Conservation (phyloP, 1,140 invertebrate species). For the Drosophila funebris region DNA sequence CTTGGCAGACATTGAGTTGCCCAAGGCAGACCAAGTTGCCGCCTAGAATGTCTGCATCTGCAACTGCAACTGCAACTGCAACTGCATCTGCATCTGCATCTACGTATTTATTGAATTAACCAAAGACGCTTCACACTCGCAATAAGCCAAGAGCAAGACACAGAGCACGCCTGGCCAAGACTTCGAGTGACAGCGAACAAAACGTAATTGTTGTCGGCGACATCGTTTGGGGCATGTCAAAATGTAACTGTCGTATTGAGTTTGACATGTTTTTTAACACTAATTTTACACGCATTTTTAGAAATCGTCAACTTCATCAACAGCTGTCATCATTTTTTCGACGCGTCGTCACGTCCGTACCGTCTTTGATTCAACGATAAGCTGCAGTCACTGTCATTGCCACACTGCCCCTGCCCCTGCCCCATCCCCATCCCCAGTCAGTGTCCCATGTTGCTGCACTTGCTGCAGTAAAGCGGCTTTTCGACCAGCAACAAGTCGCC, state of each 20-base stretch:
- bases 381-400: slow-evolving; percentile 51
- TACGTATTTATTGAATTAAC: slow-evolving; percentile 69
- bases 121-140: slow-evolving; percentile 8
- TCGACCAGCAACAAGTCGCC: slow-evolving; percentile 43
- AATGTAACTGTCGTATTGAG: slow-evolving; percentile 78
- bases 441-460: slow-evolving; percentile 26
- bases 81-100: slow-evolving; percentile 10
- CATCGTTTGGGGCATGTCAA: slow-evolving; percentile 65
- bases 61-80: slow-evolving; percentile 1
- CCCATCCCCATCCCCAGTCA: slow-evolving; percentile 12
- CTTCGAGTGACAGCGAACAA: slow-evolving; percentile 49
- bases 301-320: slow-evolving; percentile 81
- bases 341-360: slow-evolving; percentile 71
- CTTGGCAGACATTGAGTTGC: slow-evolving; percentile 64
- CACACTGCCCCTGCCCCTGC: slow-evolving; percentile 5
- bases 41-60: slow-evolving; percentile 57
- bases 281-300: slow-evolving; percentile 82
- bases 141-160: background rate
- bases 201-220: slow-evolving; percentile 69
- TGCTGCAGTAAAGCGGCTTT: slow-evolving; percentile 62
- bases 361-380: slow-evolving; percentile 71
- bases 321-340: slow-evolving; percentile 72
- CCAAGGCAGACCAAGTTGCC: slow-evolving; percentile 48
- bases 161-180: background rate
- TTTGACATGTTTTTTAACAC: slow-evolving; percentile 82